Conservation (phyloP, 2,797 vertebrate species). For the Gadopsis bispinosus region DNA sequence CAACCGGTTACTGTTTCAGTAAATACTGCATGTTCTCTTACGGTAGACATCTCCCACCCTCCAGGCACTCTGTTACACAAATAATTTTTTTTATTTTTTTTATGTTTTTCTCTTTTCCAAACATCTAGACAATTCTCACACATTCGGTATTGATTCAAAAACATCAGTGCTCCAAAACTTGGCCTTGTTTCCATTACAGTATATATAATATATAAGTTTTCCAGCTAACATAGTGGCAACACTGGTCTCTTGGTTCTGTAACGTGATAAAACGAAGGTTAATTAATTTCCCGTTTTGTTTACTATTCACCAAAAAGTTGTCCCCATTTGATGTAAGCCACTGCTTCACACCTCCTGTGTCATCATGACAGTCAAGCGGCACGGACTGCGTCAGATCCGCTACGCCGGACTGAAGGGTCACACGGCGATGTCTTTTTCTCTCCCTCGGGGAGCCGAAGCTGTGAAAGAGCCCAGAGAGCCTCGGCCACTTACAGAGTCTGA, state of each 20-base stretch:
- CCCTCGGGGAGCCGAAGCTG: slow-evolving; percentile 46
- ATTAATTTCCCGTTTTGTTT: slow-evolving; percentile 1
- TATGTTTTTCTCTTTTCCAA: slow-evolving; percentile 34
- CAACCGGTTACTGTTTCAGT: slow-evolving; percentile 75
- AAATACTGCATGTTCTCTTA: slow-evolving; percentile 70
- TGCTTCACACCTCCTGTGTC: slow-evolving; percentile 18
- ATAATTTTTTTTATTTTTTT: slow-evolving; percentile 26
- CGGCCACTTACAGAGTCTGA: slow-evolving; percentile 61
- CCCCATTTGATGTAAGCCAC: not conserved
- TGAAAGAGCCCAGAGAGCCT: slow-evolving; percentile 48
- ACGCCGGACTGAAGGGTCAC: slow-evolving; percentile 30
- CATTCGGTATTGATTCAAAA: slow-evolving; percentile 53
- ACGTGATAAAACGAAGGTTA: not conserved
- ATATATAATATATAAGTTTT: slow-evolving; percentile 6
- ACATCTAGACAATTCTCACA: slow-evolving; percentile 36
- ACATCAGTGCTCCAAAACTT: slow-evolving; percentile 27
- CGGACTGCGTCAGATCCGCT: slow-evolving; percentile 34
- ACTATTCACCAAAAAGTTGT: not conserved
- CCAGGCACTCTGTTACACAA: slow-evolving; percentile 44
- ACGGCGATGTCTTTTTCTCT: slow-evolving; percentile 52
- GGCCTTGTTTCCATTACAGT: slow-evolving; percentile 24
- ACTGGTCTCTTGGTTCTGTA: not conserved
- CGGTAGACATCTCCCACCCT: slow-evolving; percentile 74
- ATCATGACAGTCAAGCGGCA: slow-evolving; percentile 26
- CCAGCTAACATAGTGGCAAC: not conserved